Base-by-base conservation (phyloP, 1,140 invertebrate genomes). In the Conus ventricosus region DNA sequence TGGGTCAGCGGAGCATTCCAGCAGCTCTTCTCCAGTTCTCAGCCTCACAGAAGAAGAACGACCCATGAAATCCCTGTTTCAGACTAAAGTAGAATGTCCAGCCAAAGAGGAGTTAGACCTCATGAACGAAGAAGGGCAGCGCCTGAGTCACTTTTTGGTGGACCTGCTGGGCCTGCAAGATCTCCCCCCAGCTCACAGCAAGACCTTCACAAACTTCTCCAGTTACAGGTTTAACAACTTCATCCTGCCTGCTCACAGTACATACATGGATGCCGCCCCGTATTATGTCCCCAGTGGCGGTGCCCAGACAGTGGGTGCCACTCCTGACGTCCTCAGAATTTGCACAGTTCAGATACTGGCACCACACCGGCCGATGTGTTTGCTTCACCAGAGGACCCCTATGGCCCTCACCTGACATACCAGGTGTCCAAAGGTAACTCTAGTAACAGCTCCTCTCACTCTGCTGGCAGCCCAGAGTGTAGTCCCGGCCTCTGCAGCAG, bases 221-320 rank as follows among this genome's bases (percentile, higher is more conserved):
- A 84, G 60, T 55, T 4, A 85, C 6, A 57, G 89, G 8, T 82
- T 39, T 1, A 57, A 88, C 4, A 86, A 85, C 76, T 23, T 88
- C 25, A 82, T 60, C 15, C 81, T n/a, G 60, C 23, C 86, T 71
- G 86, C 84, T 51, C 84, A 85, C 54, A 76, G 80, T 20, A 53
- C 85, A 10, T 39, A 80, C 67, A 67, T 60, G 3, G 85, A 87
- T 4, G 51, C 88, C 17, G 78, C 88, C 57, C 81, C 80, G 7
- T 53, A 8, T 15, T 60, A 60, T 15, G 57, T 8, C 57, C 39
- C 39, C 39, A 3, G 39, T 60, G 57, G 8, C 0, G 15, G 15
- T 60, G 8, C 57, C 57, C 8, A 8, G 57, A 8, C 57, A 11
- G 57, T 60, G 57, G 15, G 15, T 4, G 0, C 15, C 15, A 15